These are phyloP conservation scores for Lichenostomus cassidix DNA, from an alignment of 2,113 vertebrate species.

Conservation along the genomic window DNA sequence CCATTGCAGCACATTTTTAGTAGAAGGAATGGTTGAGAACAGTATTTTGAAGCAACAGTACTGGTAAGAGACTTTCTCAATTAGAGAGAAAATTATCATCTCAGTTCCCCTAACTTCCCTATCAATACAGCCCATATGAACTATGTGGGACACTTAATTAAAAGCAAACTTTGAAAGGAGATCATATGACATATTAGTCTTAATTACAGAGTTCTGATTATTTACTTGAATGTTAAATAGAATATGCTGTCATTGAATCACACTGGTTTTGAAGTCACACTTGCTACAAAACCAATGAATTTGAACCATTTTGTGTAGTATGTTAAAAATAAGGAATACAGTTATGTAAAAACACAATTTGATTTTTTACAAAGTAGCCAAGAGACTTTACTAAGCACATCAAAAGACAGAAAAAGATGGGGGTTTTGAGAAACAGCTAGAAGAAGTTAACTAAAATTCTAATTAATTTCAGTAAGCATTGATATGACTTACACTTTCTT, in stretches of 20 bases:
- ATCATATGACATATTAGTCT: background rate
- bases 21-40: background rate
- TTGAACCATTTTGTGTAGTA: background rate
- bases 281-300: background rate
- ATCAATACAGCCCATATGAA: background rate
- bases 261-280: background rate
- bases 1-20: background rate
- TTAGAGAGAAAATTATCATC: background rate
- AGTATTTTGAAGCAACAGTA: background rate
- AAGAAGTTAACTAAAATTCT: background rate
- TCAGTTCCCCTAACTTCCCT: background rate
- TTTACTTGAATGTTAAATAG: background rate
- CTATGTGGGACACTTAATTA: background rate
- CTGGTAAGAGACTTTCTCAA: background rate
- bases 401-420: background rate
- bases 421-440: background rate
- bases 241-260: background rate
- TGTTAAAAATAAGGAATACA: background rate
- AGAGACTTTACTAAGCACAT: background rate
- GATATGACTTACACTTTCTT: background rate
- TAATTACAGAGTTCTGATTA: background rate
- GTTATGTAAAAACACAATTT: background rate
- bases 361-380: background rate
- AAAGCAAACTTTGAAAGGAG: background rate
- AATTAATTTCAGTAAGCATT: background rate